Conservation (phyloP, 2,113 vertebrate genomes). For the Lagopus leucura region DNA sequence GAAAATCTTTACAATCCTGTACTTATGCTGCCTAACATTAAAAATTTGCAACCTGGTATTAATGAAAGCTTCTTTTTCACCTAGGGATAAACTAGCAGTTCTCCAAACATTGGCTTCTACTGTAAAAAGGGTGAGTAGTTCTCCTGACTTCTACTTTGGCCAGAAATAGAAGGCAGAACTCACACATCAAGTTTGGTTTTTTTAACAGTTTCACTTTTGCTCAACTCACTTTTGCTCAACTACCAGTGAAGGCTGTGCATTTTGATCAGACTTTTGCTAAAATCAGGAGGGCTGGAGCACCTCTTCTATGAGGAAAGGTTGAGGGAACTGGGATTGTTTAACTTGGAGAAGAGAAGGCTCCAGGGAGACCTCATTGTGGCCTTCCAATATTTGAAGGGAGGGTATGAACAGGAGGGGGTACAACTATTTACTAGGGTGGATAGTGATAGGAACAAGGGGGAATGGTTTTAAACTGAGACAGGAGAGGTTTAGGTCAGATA, state of each 20-base stretch:
- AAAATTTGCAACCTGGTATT: not conserved
- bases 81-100: constrained; percentile 89
- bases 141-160: not conserved
- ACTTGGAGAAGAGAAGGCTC: too few species aligned
- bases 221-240: not conserved
- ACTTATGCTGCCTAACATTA: not conserved
- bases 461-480: too few species aligned
- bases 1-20: not conserved
- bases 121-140: constrained; percentile 84
- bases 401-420: too few species aligned
- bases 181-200: rapidly evolving
- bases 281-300: not conserved
- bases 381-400: too few species aligned
- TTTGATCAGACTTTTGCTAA: not conserved
- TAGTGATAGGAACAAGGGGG: too few species aligned
- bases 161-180: not conserved
- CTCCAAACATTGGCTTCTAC: constrained; percentile 88
- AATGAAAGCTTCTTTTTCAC: constrained; percentile 26
- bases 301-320: too few species aligned
- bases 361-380: too few species aligned
- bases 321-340: too few species aligned
- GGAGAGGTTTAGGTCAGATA: too few species aligned
- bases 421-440: too few species aligned
- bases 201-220: not conserved
- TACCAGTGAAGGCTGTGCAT: not conserved